Base-by-base conservation (phyloP, 2,797 vertebrate genomes). In the Silurus lanzhouensis region DNA sequence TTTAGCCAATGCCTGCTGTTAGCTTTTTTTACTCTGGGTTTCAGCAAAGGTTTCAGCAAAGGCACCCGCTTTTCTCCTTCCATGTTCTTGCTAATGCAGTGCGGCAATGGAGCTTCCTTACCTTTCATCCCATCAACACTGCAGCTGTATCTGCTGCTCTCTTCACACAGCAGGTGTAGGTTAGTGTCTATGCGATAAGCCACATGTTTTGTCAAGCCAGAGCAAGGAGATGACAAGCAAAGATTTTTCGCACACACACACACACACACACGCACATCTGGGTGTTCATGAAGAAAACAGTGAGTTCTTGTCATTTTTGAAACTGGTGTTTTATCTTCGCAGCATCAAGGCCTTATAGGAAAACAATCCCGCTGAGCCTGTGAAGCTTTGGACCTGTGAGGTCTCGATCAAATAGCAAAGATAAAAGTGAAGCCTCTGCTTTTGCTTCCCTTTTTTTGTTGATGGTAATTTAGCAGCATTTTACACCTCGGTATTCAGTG, bases 301-400 rank as follows among this genome's bases (percentile, higher is more conserved):
- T 52, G 38, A 55, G 25, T 38, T n/a, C 17, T 44, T 70, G 60
- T 70, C 4, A n/a, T 15, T 81, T 81, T 72, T 13, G 9, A 44
- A 52, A 9, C 15, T n/a, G 58, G 46, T 64, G 77, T 72, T 72
- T 81, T 57, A 74, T 72, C 60, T n/a, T 13, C 14, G n/a, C 31
- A 63, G 55, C 76, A 48, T 80, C 75, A 61, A 63, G 57, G 66
- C n/a, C 63, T 70, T 60, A 63, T 55, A 12, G 17, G 48, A 15
- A 70, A 61, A 52, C 61, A 52, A 20, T 55, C 84, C 84, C n/a
- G 70, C 84, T 81, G 78, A 44, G 68, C 60, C 68, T 81, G 46
- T 81, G 84, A 85, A 72, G 68, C 57, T 31, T 31, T 38, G 14
- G 22, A 75, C 78, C 60, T 81, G 58, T 81, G 57, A 72, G 57